Evolutionary conservation across 2,113 vertebrate species (phyloP).

Genomic region (Mesoclemmys tuberculata): DNA sequence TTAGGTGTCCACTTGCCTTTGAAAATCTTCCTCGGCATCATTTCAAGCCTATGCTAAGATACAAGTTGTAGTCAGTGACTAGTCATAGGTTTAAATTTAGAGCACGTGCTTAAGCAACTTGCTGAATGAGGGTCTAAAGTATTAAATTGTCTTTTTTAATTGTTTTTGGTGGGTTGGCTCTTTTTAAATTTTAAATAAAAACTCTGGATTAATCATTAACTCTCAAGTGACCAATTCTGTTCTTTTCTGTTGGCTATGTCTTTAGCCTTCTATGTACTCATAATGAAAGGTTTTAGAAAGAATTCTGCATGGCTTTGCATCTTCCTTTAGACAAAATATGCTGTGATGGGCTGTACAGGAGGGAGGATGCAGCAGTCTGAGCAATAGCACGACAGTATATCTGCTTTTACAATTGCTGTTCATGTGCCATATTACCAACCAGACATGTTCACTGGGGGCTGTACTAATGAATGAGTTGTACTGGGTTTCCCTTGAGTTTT

Average conservation of each 20-base stretch:
- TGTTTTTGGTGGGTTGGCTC: not conserved
- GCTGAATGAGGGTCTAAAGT: not conserved
- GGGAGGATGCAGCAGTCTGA: not conserved
- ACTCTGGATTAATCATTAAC: not conserved
- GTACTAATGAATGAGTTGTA: not conserved
- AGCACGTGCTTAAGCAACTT: not conserved
- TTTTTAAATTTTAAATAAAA: not conserved
- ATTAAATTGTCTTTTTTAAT: not conserved
- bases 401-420: not conserved
- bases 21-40: not conserved
- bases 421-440: not conserved
- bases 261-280: not conserved
- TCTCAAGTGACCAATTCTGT: not conserved
- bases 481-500: not conserved
- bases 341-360: not conserved
- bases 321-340: not conserved
- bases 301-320: not conserved
- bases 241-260: not conserved
- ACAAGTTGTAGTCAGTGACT: not conserved
- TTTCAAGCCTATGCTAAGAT: not conserved
- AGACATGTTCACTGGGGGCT: not conserved
- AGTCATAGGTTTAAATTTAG: not conserved
- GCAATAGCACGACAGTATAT: not conserved
- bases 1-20: not conserved
- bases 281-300: not conserved